These are phyloP conservation scores for Drosophila teissieri DNA, from an alignment of 1,140 invertebrate species.

Conservation along the genomic window DNA sequence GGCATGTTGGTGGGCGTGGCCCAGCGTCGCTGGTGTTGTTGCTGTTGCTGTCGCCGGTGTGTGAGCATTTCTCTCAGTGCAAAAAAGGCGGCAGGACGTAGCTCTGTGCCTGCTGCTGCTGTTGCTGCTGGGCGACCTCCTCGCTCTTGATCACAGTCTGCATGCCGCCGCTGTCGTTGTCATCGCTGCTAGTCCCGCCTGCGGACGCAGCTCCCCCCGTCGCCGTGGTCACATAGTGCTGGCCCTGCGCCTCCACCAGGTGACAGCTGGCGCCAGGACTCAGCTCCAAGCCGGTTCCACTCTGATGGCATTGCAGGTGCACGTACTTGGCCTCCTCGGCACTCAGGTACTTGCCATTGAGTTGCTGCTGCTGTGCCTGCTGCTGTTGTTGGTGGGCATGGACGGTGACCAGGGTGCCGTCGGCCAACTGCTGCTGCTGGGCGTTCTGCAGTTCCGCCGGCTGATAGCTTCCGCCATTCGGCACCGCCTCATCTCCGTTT, in stretches of 20 bases:
- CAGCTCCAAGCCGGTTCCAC: constrained; percentile 47
- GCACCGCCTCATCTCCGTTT: constrained; percentile 35
- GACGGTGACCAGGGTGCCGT: constrained; percentile 64
- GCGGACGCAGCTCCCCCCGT: constrained; percentile 28
- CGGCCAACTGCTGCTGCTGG: constrained; percentile 60
- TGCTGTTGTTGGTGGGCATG: constrained; percentile 58
- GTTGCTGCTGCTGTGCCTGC: constrained; percentile 60
- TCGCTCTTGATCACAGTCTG: constrained; percentile 83
- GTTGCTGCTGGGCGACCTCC: constrained; percentile 56
- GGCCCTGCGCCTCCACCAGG: constrained; percentile 57
- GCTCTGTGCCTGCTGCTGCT: constrained; percentile 72
- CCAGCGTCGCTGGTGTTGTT: constrained; percentile 54
- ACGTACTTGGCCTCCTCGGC: constrained; percentile 77
- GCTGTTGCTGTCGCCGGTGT: constrained; percentile 70
- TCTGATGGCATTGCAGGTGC: constrained; percentile 67
- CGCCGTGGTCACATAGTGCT: constrained; percentile 62
- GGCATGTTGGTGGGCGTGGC: constrained; percentile 20
- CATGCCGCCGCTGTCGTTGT: constrained; percentile 65
- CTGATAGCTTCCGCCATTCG: constrained; percentile 60
- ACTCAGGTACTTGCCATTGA: constrained; percentile 73
- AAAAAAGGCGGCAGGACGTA: constrained; percentile 84
- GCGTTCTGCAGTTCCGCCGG: constrained; percentile 51
- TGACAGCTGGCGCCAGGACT: constrained; percentile 59
- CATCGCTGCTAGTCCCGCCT: constrained; percentile 49
- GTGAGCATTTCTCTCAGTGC: constrained; percentile 84